Evolutionary conservation across 2,888 invertebrate species (phyloP).

Genomic region (Flexamia atlantica): DNA sequence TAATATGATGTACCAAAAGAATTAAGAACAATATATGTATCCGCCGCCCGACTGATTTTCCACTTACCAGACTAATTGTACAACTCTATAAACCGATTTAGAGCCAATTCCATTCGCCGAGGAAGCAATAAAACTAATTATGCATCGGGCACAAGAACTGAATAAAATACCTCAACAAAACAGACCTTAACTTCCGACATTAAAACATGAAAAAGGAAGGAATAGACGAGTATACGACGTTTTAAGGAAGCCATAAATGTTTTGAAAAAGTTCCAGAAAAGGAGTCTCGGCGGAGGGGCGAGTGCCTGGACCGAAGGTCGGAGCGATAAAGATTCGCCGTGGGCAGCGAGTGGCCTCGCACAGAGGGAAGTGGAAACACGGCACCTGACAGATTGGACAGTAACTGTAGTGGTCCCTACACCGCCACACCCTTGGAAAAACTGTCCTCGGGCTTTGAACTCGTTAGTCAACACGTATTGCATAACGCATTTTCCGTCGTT

Average conservation of each 20-base stretch:
- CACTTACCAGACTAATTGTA: background rate
- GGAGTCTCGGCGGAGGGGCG: conserved; percentile 4
- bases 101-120: background rate
- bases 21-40: no score
- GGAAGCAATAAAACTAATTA: conserved; percentile 26
- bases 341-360: conserved; percentile 32
- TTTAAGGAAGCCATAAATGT: conserved; percentile 17
- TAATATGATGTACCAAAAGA: no score
- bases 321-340: conserved; percentile 37
- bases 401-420: background rate
- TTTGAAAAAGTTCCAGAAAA: conserved; percentile 45
- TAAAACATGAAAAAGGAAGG: background rate
- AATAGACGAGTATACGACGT: background rate
- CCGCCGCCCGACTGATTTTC: no score
- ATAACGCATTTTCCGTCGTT: no score
- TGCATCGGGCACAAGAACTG: conserved; percentile 25
- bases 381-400: conserved; percentile 9
- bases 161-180: background rate
- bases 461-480: no score
- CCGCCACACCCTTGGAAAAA: conserved; percentile 11
- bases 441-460: background rate
- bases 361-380: conserved; percentile 4
- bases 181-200: conserved; percentile 16
- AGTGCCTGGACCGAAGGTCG: background rate
- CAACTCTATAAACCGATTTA: background rate